A percentile compares a stretch with the other conserved stretches of the same genome.
Evolutionary conservation across 2,888 invertebrate species (phyloP).

Genomic region (Drosophila lacicola): DNA sequence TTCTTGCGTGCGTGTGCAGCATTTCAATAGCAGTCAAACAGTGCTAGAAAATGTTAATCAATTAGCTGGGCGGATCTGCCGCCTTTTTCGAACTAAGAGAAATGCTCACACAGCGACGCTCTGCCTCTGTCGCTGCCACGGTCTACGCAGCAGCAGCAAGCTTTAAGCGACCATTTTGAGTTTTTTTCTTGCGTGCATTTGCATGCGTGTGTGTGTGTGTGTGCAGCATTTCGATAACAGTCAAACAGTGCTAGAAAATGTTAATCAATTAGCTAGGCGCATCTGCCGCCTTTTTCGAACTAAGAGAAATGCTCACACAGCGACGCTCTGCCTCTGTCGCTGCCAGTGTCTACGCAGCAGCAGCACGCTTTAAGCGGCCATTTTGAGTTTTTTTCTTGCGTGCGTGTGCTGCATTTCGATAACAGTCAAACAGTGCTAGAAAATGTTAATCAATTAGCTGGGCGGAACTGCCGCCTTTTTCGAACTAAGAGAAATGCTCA

Average conservation of each 20-base stretch:
- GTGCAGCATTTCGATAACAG: slow-evolving; percentile 66
- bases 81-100: no score
- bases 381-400: slow-evolving; percentile 38
- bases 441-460: slow-evolving; percentile 20
- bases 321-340: slow-evolving; percentile 44
- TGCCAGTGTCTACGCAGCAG: slow-evolving; percentile 20
- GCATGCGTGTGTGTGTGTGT: slow-evolving; percentile 36
- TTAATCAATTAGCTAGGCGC: no score
- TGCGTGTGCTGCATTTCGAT: slow-evolving; percentile 69
- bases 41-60: slow-evolving; percentile 31
- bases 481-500: no score
- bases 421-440: slow-evolving; percentile 24
- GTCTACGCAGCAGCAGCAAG: slow-evolving; percentile 33
- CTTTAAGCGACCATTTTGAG: slow-evolving; percentile 75
- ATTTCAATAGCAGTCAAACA: slow-evolving; percentile 55
- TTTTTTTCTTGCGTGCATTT: neutral
- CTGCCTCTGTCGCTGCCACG: slow-evolving; percentile 29
- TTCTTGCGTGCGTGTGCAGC: slow-evolving; percentile 53
- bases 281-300: slow-evolving; percentile 85
- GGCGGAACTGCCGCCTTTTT: no score
- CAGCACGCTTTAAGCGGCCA: slow-evolving; percentile 72
- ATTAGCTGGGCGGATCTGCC: no score
- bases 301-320: slow-evolving; percentile 85
- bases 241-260: slow-evolving; percentile 40
- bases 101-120: slow-evolving; percentile 30